Evolutionary conservation across 2,113 vertebrate genomes (phyloP), one percentile per base, ranked within the genome.

Genomic region (Climacteris rufus): DNA sequence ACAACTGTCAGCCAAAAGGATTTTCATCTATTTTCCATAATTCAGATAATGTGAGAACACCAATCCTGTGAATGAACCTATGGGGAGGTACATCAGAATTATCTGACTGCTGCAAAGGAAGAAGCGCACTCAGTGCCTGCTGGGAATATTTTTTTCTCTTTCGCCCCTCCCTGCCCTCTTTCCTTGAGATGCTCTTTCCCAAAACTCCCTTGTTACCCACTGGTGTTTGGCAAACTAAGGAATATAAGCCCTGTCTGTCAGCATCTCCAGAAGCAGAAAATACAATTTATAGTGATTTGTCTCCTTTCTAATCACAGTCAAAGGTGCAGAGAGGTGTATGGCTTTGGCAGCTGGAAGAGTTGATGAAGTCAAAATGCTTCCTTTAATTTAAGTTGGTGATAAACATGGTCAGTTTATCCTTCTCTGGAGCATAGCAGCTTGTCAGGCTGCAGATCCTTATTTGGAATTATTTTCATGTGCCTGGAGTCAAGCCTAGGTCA

Each of bases 391-490:
- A 84, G 42, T 40, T 87, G 28, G 50, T 42, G 22, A 66, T 96
- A 93, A 93, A 94, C 83, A 53, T 53, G 76, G 78, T 52, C 71
- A 75, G 63, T 88, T 96, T 78, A 78, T 86, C 49, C 35, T 74
- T 59, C 52, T 60, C 52, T 52, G 1, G 0, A 54, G 79, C n/a
- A 15, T 49, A 75, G 87, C 64, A 83, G 39, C 37, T 78, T 86
- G 68, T 90, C 59, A 50, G 52, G 70, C 87, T 93, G 30, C 63
- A 68, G 75, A 45, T 66, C 95, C 93, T 93, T 96, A 96, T 97
- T 96, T 97, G 95, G 96, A 95, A 89, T 93, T 93, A 83, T 86
- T 94, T 94, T 95, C 10, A 10, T 75, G 68, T 0, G 8, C n/a
- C n/a, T 94, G 87, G 88, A 92, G 25, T 64, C 71, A 83, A 92